Evolutionary conservation across 2,888 invertebrate species (phyloP).

Genomic region (Amiota communis): DNA sequence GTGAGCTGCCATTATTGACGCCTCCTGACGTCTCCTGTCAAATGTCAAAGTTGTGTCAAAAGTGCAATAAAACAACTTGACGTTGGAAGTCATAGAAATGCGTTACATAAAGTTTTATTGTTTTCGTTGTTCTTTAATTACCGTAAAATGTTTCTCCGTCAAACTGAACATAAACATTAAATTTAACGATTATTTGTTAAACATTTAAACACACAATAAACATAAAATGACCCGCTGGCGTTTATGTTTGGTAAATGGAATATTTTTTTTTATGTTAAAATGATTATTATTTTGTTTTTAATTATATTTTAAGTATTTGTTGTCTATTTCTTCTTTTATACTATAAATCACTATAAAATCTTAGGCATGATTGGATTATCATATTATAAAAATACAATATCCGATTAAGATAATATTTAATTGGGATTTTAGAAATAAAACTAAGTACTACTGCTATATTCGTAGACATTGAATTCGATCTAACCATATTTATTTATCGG

Average conservation of each 20-base stretch:
- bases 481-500: no score
- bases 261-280: no score
- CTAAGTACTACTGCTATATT: no score
- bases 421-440: no score
- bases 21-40: conserved; percentile 46
- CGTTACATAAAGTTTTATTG: conserved; percentile 46
- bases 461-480: no score
- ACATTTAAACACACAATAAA: background rate
- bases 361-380: no score
- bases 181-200: conserved; percentile 18
- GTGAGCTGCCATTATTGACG: background rate
- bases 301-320: no score
- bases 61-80: conserved; percentile 26
- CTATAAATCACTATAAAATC: no score
- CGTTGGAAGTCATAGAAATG: conserved; percentile 21
- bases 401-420: no score
- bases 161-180: background rate
- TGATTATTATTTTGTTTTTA: no score
- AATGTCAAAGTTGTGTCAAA: conserved; percentile 53
- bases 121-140: conserved; percentile 68
- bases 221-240: conserved; percentile 8
- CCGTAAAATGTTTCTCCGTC: conserved; percentile 55
- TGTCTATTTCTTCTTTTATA: no score
- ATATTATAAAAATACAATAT: no score
- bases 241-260: background rate